Evolutionary conservation across 1,140 invertebrate genomes (phyloP), one percentile per base, ranked within the genome.

Genomic region (Limonius californicus): DNA sequence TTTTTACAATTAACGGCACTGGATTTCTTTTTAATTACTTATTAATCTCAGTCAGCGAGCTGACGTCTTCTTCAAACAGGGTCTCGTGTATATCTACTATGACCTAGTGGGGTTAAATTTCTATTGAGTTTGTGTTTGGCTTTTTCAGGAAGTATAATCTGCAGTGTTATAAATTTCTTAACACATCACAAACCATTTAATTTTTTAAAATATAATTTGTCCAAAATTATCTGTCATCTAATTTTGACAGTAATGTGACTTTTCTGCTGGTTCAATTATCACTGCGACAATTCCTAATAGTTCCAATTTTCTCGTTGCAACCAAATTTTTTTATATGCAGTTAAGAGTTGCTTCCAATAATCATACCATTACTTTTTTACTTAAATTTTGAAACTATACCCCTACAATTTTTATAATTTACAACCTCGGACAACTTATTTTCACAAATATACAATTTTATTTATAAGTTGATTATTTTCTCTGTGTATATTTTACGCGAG

Each of bases 181-280:
- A 50, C 45, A 50, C 45, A 50, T 50, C 45, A 50, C 45, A 12
- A 50, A 50, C 45, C 16, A 50, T 50, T 50, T 50, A 50, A 50
- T 50, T 50, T 50, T 50, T 50, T 50, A 12, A 39, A 9, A 39
- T 27, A 27, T n/a, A 39, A 2, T 39, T 39, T 39, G 35, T 39
- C 35, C 35, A 39, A 39, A 39, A 12, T 14, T 39, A 39, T 12
- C 35, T 39, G 35, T 39, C 35, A 39, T 12, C 2, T 6, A 39
- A 12, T 50, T 50, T 50, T 16, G 45, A 50, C 45, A 50, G 45
- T 19, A 18, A 21, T 50, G 45, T 50, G 45, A 50, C 45, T 50
- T 39, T 39, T 39, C 35, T 12, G 3, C 23, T n/a, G n/a, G n/a
- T n/a, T n/a, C n/a, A n/a, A n/a, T n/a, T n/a, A n/a, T n/a, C n/a